phyloP scores from a whole-genome alignment of 2,797 vertebrate species.

The Pantherophis vulpinus region DNA sequence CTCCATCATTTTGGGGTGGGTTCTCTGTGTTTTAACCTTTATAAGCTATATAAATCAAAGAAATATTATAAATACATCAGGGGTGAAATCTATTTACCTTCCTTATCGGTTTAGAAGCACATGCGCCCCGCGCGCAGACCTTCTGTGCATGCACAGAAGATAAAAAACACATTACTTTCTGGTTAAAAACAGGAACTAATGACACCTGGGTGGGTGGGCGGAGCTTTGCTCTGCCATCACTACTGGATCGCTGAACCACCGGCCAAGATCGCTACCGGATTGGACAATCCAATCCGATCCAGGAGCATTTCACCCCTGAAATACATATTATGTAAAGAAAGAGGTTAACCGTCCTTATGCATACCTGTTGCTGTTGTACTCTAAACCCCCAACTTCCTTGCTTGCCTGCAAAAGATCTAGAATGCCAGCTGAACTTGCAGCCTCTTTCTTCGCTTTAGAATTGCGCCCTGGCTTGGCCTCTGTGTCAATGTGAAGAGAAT shows the following conservation, averaged over 20 bases:
- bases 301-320: too few relatives aligned
- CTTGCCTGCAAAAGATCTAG: slow-evolving; percentile 97
- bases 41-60: not conserved
- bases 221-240: too few relatives aligned
- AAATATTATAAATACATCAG: not conserved
- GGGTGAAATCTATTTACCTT: too few relatives aligned
- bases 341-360: slow-evolving; percentile 22
- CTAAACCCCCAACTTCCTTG: slow-evolving; percentile 96
- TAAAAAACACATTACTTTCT: too few relatives aligned
- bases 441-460: slow-evolving; percentile 91
- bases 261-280: too few relatives aligned
- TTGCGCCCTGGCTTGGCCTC: slow-evolving; percentile 82
- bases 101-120: too few relatives aligned
- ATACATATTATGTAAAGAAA: not conserved
- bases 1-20: not conserved
- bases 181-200: too few relatives aligned
- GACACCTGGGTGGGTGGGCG: too few relatives aligned
- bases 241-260: fast-evolving
- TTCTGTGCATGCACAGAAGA: too few relatives aligned
- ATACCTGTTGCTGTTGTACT: slow-evolving; percentile 96
- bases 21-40: not conserved
- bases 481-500: slow-evolving; percentile 94
- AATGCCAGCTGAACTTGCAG: slow-evolving; percentile 86
- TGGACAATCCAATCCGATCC: too few relatives aligned
- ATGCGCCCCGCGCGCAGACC: too few relatives aligned